Conservation (phyloP, 1,140 invertebrate genomes). For the Drosophila ananassae region DNA sequence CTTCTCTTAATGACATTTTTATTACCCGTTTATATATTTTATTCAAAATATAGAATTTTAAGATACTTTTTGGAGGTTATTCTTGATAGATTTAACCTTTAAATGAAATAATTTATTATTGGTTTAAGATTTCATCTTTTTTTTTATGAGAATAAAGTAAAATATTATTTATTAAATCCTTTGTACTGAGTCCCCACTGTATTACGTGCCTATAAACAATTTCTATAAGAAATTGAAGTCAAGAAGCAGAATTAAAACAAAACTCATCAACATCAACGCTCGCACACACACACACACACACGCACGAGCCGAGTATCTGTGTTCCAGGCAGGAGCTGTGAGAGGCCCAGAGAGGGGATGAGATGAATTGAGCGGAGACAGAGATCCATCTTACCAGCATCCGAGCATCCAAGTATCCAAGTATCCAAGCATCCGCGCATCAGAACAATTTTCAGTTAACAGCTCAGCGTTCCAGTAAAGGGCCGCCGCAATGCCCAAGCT, state of each 20-base stretch:
- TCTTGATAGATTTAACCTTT: no score
- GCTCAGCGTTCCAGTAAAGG: constrained; percentile 31
- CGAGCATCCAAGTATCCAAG: constrained; percentile 44
- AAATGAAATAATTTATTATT: no score
- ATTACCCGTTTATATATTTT: not conserved
- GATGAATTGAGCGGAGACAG: constrained; percentile 36
- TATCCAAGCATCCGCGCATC: constrained; percentile 45
- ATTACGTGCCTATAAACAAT: constrained; percentile 76
- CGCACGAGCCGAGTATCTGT: constrained; percentile 27
- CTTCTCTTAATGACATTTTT: not conserved
- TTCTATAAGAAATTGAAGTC: constrained; percentile 82
- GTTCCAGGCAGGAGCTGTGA: constrained; percentile 7
- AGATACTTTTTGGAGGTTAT: no score
- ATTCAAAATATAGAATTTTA: not conserved
- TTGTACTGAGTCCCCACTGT: constrained; percentile 13
- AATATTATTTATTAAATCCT: not conserved
- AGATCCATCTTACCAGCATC: constrained; percentile 68
- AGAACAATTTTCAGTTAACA: constrained; percentile 68
- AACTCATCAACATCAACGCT: constrained; percentile 72
- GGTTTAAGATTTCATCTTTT: no score
- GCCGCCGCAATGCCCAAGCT: constrained; percentile 16
- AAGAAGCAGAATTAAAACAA: constrained; percentile 82
- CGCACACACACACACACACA: constrained; percentile 37
- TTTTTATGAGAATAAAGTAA: no score
- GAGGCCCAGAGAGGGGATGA: constrained; percentile 10